phyloP scores from a whole-genome alignment of 2,888 invertebrate genomes.

The Plebejus anna region DNA sequence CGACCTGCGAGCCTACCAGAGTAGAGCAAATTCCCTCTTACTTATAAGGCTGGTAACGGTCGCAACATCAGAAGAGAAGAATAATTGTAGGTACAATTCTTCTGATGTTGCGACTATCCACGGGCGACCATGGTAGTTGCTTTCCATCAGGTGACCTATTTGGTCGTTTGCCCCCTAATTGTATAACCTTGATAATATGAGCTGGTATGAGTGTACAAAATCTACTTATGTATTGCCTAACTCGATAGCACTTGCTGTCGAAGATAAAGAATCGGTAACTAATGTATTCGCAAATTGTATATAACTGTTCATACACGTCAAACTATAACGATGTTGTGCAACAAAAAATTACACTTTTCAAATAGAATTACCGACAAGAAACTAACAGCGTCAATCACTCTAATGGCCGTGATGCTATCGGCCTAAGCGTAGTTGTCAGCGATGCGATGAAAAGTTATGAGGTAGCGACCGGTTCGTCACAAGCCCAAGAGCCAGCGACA shows the following conservation, averaged over 20 bases:
- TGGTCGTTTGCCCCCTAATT: too few species aligned
- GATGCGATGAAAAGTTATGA: constrained; percentile 60
- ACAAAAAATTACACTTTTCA: constrained; percentile 60
- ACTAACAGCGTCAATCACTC: constrained; percentile 76
- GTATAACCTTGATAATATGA: not conserved
- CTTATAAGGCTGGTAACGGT: too few species aligned
- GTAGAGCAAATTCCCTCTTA: too few species aligned
- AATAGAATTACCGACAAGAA: constrained; percentile 77
- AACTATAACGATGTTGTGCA: constrained; percentile 36
- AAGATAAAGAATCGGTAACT: not conserved
- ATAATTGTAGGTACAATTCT: too few species aligned
- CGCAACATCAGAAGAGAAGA: too few species aligned
- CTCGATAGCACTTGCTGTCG: not conserved
- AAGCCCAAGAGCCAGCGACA: too few species aligned
- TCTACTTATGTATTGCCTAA: not conserved
- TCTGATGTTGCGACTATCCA: too few species aligned
- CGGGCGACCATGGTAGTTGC: too few species aligned
- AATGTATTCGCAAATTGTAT: constrained; percentile 3
- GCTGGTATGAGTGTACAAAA: too few species aligned
- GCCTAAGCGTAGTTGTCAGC: constrained; percentile 73
- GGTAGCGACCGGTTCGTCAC: constrained; percentile 46
- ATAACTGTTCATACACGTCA: constrained; percentile 26
- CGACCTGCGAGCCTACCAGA: too few species aligned
- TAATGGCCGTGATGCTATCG: constrained; percentile 73
- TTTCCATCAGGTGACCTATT: too few species aligned